Evolutionary conservation across 2,888 invertebrate genomes (phyloP).

Genomic region (Epinotia bilunana): DNA sequence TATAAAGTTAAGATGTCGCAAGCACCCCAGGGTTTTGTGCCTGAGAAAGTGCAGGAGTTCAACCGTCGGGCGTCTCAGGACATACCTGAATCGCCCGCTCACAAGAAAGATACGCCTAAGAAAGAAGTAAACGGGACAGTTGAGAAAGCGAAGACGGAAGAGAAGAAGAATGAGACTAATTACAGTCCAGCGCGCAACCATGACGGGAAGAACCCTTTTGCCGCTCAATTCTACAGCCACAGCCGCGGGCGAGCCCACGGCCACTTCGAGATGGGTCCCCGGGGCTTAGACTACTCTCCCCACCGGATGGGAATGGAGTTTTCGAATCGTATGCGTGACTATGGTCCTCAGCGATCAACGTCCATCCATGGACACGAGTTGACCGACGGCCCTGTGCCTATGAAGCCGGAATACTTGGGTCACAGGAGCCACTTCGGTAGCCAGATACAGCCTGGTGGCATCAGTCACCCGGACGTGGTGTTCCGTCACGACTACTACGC

Average conservation of each 20-base stretch:
- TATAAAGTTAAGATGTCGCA: conserved; percentile 67
- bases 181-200: conserved; percentile 59
- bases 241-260: conserved; percentile 71
- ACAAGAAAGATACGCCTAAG: conserved; percentile 61
- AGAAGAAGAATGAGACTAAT: conserved; percentile 59
- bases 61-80: conserved; percentile 77
- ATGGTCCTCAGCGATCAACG: conserved; percentile 76
- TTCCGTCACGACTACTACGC: conserved; percentile 76
- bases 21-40: conserved; percentile 74
- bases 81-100: conserved; percentile 62
- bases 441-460: conserved; percentile 72
- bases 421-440: conserved; percentile 74
- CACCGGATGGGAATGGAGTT: conserved; percentile 76
- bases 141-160: conserved; percentile 42
- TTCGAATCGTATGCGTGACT: conserved; percentile 73
- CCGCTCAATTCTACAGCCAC: conserved; percentile 73
- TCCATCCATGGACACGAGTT: conserved; percentile 81
- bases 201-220: conserved; percentile 77
- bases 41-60: conserved; percentile 78
- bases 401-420: conserved; percentile 74
- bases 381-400: conserved; percentile 68
- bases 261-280: conserved; percentile 81
- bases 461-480: conserved; percentile 77
- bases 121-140: conserved; percentile 64
- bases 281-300: conserved; percentile 79